Evolutionary conservation across 2,888 invertebrate species (phyloP).

Genomic region (Drosophila acutilabella): DNA sequence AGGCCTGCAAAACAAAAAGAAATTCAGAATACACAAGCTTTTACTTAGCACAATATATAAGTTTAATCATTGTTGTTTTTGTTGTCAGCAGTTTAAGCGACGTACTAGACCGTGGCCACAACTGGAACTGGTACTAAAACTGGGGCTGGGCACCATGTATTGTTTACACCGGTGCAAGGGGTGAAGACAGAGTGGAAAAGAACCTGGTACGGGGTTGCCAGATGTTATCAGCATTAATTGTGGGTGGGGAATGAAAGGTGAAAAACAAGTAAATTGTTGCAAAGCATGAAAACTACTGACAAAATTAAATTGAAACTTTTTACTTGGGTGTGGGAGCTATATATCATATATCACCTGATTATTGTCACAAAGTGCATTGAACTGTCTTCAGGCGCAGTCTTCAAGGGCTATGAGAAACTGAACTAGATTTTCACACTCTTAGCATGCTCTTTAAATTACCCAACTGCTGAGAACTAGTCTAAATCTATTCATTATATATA

Average conservation of each 20-base stretch:
- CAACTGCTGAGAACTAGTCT: not conserved
- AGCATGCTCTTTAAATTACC: not conserved
- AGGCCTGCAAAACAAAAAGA: constrained; percentile 70
- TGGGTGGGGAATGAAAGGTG: not conserved
- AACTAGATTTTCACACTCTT: not conserved
- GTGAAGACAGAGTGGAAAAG: not conserved
- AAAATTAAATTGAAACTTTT: constrained; percentile 48
- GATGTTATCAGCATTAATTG: constrained; percentile 55
- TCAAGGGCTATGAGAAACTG: not conserved
- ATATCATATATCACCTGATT: constrained; percentile 18
- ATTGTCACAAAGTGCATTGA: constrained; percentile 41
- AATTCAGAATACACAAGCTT: constrained; percentile 14
- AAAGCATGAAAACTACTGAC: constrained; percentile 40
- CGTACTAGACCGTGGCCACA: constrained; percentile 65
- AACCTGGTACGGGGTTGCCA: constrained; percentile 23
- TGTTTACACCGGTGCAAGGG: constrained; percentile 28
- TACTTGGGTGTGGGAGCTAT: constrained; percentile 44
- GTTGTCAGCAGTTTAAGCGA: constrained; percentile 61
- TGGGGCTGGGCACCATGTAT: constrained; percentile 45
- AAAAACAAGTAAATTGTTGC: constrained; percentile 38
- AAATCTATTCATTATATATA: not conserved
- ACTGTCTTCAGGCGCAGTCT: constrained; percentile 12
- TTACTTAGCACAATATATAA: constrained; percentile 7
- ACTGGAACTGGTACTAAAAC: constrained; percentile 14
- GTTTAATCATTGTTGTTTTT: constrained; percentile 40